Base-by-base conservation (phyloP, 92 coral and sea anemone species). In the Palythoa grandiflora region DNA sequence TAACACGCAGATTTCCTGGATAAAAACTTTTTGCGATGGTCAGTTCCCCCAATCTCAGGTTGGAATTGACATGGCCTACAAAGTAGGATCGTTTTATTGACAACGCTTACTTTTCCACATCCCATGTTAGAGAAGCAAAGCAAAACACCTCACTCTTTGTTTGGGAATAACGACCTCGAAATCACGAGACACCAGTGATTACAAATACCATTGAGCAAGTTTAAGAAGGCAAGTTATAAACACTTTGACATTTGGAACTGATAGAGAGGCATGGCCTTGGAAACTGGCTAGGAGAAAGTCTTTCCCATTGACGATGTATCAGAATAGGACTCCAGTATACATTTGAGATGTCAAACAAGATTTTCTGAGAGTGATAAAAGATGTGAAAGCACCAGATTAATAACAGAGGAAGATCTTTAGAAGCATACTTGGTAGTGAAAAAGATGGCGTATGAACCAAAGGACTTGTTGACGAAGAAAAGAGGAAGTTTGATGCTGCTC, bases 41-140 rank as follows among this genome's bases (percentile, higher is more conserved):
- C 70, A 72, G 21, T 71, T 20, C 20, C 91, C 88, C 28, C 55
- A 48, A 14, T 16, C 88, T 16, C 65, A 71, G 53, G 72, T 81
- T 66, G 91, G 84, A 59, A 89, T 83, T 21, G 88, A 80, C 77
- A 89, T 89, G 92, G 84, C 89, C 37, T 83, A 89, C 83, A 89
- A 84, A 28, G 83, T 89, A 28, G 85, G 85, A 36, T 84, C 89
- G 38, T 89, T 71, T 84, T 89, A 89, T 60, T 89, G 40, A 84
- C 85, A n/a, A 71, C 88, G 16, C 83, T 76, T 20, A 89, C 91
- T 38, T 73, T 84, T 51, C 74, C 92, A 16, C 88, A 89, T 35
- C 92, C 92, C n/a, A 89, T 89, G 89, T 89, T 89, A 76, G 72
- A 14, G 68, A 57, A 89, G 77, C 75, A 37, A 38, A 74, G 39